Evolutionary conservation across 2,797 vertebrate species (phyloP).

Genomic region (Oreortyx pictus): DNA sequence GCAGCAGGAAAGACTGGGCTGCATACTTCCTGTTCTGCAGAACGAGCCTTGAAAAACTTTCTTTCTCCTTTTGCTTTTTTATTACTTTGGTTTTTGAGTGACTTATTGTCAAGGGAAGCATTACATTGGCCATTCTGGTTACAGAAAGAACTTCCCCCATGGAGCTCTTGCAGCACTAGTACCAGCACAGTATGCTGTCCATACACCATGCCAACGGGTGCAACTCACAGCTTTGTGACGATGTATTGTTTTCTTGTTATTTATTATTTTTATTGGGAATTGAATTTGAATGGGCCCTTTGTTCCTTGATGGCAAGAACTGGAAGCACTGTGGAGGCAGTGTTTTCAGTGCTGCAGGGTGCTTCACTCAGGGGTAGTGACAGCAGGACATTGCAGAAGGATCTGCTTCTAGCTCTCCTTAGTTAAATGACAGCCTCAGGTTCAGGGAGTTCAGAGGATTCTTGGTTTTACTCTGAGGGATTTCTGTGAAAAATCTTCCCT

Average conservation of each 20-base stretch:
- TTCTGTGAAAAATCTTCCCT: conserved; percentile 26
- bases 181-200: not conserved
- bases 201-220: not conserved
- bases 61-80: not conserved
- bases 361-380: not conserved
- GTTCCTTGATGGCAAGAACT: conserved; percentile 2
- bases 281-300: conserved; percentile 25
- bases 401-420: not conserved
- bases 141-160: not conserved
- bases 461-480: not conserved
- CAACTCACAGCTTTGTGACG: conserved; percentile 10
- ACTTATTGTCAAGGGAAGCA: not conserved
- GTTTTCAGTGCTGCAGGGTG: not conserved
- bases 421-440: not conserved
- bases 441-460: not conserved
- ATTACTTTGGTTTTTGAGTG: conserved; percentile 3
- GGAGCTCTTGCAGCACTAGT: not conserved
- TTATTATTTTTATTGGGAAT: conserved; percentile 8
- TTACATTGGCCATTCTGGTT: not conserved
- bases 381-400: not conserved
- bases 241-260: conserved; percentile 1
- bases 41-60: not conserved
- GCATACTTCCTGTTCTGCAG: not conserved
- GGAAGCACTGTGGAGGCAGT: not conserved
- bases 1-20: not conserved